phyloP scores from a whole-genome alignment of 2,797 vertebrate species.

The Enteromius paludinosus region DNA sequence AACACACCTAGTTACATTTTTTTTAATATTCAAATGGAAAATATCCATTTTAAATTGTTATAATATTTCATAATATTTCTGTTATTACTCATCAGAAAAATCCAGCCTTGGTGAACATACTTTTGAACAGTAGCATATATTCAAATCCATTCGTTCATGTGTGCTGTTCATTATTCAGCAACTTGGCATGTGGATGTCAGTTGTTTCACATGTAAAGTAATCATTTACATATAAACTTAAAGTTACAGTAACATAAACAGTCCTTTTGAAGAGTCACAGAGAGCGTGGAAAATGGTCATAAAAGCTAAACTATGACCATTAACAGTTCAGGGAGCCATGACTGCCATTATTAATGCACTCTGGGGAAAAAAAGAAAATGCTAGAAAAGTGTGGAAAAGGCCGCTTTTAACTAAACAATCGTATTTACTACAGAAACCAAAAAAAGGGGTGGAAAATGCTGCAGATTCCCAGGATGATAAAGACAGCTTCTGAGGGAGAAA shows the following conservation, averaged over 20 bases:
- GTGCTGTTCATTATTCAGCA: neutral
- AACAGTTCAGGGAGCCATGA: neutral
- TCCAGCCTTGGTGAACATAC: neutral
- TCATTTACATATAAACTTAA: neutral
- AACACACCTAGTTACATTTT: too few relatives aligned
- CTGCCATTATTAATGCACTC: neutral
- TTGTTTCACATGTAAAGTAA: neutral
- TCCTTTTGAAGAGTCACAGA: neutral
- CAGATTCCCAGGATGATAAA: slow-evolving; percentile 9
- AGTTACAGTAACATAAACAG: neutral
- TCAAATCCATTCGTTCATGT: neutral
- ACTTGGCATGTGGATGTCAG: neutral
- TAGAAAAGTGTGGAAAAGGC: slow-evolving; percentile 3
- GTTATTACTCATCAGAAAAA: neutral
- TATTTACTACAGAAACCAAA: slow-evolving; percentile 1
- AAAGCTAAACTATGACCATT: neutral
- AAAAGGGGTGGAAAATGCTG: neutral
- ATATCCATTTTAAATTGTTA: too few relatives aligned
- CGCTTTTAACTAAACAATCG: neutral
- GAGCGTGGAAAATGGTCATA: slow-evolving; percentile 15
- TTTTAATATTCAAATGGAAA: neutral
- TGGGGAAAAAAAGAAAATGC: slow-evolving; percentile 5
- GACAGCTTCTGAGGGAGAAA: neutral
- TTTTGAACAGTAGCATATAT: neutral
- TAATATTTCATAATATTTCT: neutral